A percentile compares a stretch with the other conserved stretches of the same genome.
Evolutionary conservation across 2,113 vertebrate species (phyloP).

Genomic region (Rostratula benghalensis): DNA sequence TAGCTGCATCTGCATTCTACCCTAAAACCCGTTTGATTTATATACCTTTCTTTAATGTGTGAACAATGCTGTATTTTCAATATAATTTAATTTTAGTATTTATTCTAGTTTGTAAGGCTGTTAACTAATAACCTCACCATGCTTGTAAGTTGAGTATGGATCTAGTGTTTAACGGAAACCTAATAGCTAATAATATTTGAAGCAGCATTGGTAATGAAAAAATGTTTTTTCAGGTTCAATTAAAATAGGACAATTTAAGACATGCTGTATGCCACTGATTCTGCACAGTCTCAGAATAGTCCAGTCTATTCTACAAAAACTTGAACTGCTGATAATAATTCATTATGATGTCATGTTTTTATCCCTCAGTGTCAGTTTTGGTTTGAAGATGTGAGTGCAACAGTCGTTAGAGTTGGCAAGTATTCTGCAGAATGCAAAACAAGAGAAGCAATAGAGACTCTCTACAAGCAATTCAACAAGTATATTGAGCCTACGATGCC

Average conservation of each 20-base stretch:
- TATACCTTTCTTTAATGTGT: too few relatives aligned
- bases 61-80: too few relatives aligned
- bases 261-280: background rate
- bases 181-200: background rate
- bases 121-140: background rate
- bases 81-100: too few relatives aligned
- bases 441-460: slow-evolving; percentile 81
- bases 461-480: slow-evolving; percentile 88
- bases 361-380: slow-evolving; percentile 85
- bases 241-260: background rate
- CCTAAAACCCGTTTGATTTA: too few relatives aligned
- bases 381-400: slow-evolving; percentile 87
- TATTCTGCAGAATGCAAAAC: slow-evolving; percentile 87
- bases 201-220: background rate
- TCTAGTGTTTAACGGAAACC: background rate
- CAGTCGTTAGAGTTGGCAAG: slow-evolving; percentile 84
- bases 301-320: background rate
- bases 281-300: background rate
- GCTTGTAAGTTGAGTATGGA: background rate
- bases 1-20: too few relatives aligned
- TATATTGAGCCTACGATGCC: slow-evolving; percentile 85
- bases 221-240: background rate
- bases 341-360: background rate
- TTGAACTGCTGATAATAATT: background rate
- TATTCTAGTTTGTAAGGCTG: background rate